Evolutionary conservation across 2,797 vertebrate genomes (phyloP).

Genomic region (Capromys pilorides): DNA sequence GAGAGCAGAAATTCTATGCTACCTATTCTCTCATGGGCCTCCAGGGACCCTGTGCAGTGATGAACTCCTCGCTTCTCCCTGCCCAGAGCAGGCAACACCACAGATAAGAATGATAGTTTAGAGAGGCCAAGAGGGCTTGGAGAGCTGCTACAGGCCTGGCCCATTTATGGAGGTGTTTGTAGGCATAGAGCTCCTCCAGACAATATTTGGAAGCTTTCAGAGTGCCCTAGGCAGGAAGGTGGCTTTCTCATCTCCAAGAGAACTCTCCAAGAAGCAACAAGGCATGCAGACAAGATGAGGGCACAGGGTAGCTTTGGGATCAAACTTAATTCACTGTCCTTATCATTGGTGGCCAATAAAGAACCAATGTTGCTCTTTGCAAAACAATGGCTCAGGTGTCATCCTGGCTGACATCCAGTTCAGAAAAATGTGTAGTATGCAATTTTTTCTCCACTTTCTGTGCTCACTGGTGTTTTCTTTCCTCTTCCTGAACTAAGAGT

Average conservation of each 20-base stretch:
- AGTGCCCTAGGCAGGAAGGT: neutral
- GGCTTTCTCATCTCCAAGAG: neutral
- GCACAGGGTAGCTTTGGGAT: neutral
- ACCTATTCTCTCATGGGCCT: neutral
- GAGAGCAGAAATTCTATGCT: constrained; percentile 9
- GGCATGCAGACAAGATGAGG: neutral
- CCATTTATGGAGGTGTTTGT: accelerated
- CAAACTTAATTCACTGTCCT: neutral
- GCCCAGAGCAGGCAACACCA: neutral
- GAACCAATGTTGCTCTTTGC: neutral
- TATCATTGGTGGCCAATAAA: neutral
- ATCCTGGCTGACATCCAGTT: neutral
- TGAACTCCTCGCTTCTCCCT: neutral
- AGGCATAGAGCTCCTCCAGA: neutral
- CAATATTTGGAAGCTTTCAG: constrained; percentile 36
- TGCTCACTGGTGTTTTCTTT: neutral
- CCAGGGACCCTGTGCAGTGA: neutral
- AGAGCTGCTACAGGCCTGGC: neutral
- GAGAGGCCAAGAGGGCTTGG: neutral
- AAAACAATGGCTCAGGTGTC: neutral
- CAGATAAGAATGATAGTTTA: neutral
- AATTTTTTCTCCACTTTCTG: neutral
- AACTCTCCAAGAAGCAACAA: constrained; percentile 17
- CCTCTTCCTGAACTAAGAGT: neutral
- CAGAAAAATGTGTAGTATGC: neutral